Conservation (phyloP, 1,140 invertebrate species). For the Drosophila santomea region DNA sequence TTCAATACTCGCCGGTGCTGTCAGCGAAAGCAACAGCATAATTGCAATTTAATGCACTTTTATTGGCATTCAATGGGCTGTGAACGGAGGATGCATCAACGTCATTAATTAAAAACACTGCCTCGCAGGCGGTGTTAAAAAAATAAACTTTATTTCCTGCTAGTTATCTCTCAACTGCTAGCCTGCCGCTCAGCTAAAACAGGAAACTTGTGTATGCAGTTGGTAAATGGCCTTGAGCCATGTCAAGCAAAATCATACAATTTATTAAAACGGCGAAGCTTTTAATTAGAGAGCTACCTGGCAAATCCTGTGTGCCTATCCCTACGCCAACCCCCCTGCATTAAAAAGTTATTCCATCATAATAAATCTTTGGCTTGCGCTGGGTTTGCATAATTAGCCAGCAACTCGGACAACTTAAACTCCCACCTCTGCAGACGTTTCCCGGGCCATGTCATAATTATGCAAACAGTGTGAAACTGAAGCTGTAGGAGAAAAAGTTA, state of each 20-base stretch:
- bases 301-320: constrained; percentile 11
- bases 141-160: constrained; percentile 18
- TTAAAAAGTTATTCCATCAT: constrained; percentile 79
- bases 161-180: neutral
- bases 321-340: neutral
- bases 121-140: constrained; percentile 21
- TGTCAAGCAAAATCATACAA: constrained; percentile 75
- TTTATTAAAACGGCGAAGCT: constrained; percentile 74
- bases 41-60: constrained; percentile 81
- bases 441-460: constrained; percentile 68
- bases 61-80: constrained; percentile 67
- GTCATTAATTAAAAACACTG: constrained; percentile 79
- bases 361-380: constrained; percentile 69
- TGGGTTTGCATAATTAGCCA: constrained; percentile 74
- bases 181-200: constrained; percentile 4
- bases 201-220: constrained; percentile 1
- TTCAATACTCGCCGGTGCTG: constrained; percentile 44
- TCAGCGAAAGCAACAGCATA: constrained; percentile 60
- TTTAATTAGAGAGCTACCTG: constrained; percentile 70
- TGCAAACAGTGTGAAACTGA: constrained; percentile 74
- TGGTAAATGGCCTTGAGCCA: constrained; percentile 26
- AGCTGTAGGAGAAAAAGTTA: constrained; percentile 51
- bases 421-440: constrained; percentile 14
- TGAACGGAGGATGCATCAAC: constrained; percentile 36
- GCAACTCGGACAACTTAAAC: constrained; percentile 53